phyloP scores from a whole-genome alignment of 2,797 vertebrate species.

The Rhynchotus rufescens region DNA sequence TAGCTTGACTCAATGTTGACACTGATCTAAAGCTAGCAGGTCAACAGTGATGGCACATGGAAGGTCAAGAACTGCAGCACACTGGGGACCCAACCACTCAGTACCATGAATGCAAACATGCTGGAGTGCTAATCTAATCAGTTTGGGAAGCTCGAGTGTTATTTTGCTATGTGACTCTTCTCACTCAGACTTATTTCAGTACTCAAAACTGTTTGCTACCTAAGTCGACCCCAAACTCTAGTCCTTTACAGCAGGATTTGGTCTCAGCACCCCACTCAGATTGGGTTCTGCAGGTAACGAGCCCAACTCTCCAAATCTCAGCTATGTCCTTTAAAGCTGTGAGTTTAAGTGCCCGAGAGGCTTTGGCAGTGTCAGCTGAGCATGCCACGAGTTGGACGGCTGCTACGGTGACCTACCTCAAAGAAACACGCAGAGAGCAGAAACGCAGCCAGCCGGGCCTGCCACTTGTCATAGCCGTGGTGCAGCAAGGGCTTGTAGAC shows the following conservation, averaged over 20 bases:
- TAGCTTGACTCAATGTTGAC: neutral
- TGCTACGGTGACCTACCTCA: constrained; percentile 25
- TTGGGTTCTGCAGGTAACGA: neutral
- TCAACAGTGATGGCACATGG: neutral
- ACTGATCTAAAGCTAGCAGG: neutral
- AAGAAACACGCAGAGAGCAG: constrained; percentile 54
- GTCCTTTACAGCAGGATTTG: neutral
- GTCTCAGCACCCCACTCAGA: neutral
- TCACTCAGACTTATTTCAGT: neutral
- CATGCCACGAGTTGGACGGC: fast-evolving
- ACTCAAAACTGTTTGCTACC: neutral
- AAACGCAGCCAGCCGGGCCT: constrained; percentile 42
- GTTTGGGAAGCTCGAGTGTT: fast-evolving
- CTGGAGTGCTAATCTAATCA: neutral
- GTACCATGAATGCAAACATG: neutral
- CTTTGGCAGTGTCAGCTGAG: neutral
- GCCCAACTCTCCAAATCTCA: neutral
- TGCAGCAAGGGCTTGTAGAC: constrained; percentile 29
- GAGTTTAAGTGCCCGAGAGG: fast-evolving
- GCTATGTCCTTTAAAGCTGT: neutral
- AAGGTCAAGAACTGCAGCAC: neutral
- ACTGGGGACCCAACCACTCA: neutral
- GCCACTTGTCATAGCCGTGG: constrained; percentile 13
- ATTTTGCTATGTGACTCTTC: neutral
- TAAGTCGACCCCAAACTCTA: neutral